Percentiles rank a stretch among this genome's conserved stretches.
phyloP scores from a whole-genome alignment of 2,888 invertebrate genomes.

The Aporophyla nigra region DNA sequence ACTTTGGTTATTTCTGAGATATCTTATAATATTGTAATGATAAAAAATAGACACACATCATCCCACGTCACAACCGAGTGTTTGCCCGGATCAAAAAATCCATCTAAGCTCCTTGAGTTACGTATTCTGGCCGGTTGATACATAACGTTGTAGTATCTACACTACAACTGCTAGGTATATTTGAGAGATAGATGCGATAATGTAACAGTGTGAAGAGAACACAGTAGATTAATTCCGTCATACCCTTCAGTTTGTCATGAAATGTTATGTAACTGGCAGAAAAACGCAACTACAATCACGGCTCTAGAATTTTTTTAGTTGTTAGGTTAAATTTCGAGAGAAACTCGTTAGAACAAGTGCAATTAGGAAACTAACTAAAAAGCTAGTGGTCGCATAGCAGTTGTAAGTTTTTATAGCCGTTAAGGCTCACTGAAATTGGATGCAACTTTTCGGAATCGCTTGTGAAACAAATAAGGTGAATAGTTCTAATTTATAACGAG shows the following conservation, averaged over 20 bases:
- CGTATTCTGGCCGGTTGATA: conserved; percentile 20
- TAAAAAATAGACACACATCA: conserved; percentile 4
- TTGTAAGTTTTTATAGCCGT: background rate
- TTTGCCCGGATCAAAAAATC: background rate
- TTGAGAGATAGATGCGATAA: background rate
- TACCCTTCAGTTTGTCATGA: background rate
- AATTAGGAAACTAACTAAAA: conserved; percentile 19
- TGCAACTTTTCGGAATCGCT: background rate
- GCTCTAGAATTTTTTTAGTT: background rate
- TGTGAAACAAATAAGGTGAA: no score
- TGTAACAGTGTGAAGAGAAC: background rate
- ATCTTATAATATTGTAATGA: no score
- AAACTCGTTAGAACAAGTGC: conserved; percentile 38
- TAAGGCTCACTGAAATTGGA: background rate
- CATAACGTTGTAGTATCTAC: background rate
- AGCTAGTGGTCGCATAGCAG: conserved; percentile 5
- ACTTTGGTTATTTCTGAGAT: no score
- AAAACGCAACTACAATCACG: background rate
- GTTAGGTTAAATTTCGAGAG: conserved; percentile 10
- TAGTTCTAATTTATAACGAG: no score
- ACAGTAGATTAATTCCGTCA: background rate
- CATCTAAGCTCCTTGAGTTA: conserved; percentile 22
- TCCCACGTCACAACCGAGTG: background rate
- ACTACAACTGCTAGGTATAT: background rate
- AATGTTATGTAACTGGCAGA: background rate